Base-by-base conservation (phyloP, 2,797 vertebrate genomes). In the Iguana delicatissima region DNA sequence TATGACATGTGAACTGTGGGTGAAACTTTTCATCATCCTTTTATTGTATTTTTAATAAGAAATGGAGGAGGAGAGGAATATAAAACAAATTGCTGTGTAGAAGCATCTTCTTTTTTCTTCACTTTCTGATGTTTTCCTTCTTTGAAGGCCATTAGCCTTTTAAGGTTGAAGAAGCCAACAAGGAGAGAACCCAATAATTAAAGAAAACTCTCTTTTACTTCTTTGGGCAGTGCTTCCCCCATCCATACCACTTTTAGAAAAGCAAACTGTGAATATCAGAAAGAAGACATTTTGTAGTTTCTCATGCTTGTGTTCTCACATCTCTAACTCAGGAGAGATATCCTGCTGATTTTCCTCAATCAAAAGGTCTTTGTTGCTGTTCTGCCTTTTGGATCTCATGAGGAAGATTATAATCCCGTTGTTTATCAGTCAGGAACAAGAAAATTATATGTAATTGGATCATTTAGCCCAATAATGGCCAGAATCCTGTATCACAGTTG, bases 31-130 rank as follows among this genome's bases (percentile, higher is more conserved):
- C 88, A 74, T 32, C 50, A 32, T 32, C 13, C 46, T 82, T 59
- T 73, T 55, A 88, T 55, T 69, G 62, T 18, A 72, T 72, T 89
- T 89, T 89, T 62, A 89, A 74, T 62, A 57, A 74, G 69, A 67
- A 67, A 20, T 14, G 32, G 16, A 4, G 24, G 24, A 38, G 7
- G 13, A 9, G 24, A 7, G 16, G 12, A 57, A 55, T 6, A 8
- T 29, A 4, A 22, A 72, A 32, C 38, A 87, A 42, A 82, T 73
- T 59, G 80, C 64, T 29, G 12, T 76, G 50, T 6, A 38, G 35
- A 76, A 35, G 12, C 46, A 29, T 81, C 80, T 18, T 29, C 42
- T 55, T 35, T 52, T 69, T 10, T 55, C 55, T 46, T 22, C 10
- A 29, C 50, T 80, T 81, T 81, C 64, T 35, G 87, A 29, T 88